Evolutionary conservation across 2,888 invertebrate genomes (phyloP), one percentile per base, ranked within the genome.

Genomic region (Actias luna): DNA sequence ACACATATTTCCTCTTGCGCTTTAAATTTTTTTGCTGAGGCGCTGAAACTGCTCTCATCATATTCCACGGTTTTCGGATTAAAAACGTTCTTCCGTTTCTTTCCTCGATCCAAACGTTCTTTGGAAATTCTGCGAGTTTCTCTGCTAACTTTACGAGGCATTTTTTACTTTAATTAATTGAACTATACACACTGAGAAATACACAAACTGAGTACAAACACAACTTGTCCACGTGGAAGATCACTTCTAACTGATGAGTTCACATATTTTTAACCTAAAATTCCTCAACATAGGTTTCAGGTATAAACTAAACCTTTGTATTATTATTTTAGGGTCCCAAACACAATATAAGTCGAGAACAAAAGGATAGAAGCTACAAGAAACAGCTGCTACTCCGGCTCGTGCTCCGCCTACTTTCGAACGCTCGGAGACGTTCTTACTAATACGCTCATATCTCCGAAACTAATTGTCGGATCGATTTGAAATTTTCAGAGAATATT

Each of bases 1-100:
- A 65, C 8, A 22, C 7, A 50, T 7, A 50, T 50, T 7, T 50
- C 25, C 18, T 50, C 58, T 62, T 62, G 61, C 58, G 58, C 61
- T 67, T 63, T 58, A 62, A 65, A 67, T 66, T 67, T 39, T 31
- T 42, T 62, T 16, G 57, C 39, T n/a, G 39, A 57, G n/a, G 39
- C 62, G 36, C 62, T 39, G 57, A 58, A 58, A 58, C 36, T 58
- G 36, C 58, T 58, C n/a, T 58, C 22, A 58, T 58, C 58, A 35
- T 35, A 35, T 35, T 35, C 58, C n/a, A 18, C 35, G 10, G 58
- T 58, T 18, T 58, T 58, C 35, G 33, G 58, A 58, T 35, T 58
- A 35, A 35, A 58, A 29, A 14, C 31, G 8, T 58, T 27, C 29
- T n/a, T 35, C 5, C 35, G 33, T 22, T 35, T 58, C 18, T 35